A percentile compares a stretch with the other conserved stretches of the same genome.
phyloP scores from a whole-genome alignment of 2,797 vertebrate species.

The Nyctibius grandis region DNA sequence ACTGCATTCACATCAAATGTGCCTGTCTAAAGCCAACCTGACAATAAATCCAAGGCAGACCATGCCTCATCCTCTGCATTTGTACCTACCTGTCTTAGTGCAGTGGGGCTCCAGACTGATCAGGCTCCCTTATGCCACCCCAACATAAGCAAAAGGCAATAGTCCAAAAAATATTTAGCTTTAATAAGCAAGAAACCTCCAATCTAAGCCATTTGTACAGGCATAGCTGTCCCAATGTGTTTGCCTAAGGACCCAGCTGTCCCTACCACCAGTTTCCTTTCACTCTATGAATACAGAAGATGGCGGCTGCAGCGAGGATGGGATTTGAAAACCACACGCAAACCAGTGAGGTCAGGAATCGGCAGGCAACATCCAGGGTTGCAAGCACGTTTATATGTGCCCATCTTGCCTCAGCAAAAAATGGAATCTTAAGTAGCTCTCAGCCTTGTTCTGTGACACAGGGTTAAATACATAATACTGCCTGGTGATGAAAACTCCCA shows the following conservation, averaged over 20 bases:
- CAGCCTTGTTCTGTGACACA: not conserved
- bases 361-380: not conserved
- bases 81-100: no score
- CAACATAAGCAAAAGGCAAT: not conserved
- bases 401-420: not conserved
- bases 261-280: not conserved
- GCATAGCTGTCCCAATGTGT: not conserved
- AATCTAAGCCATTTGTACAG: not conserved
- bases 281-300: not conserved
- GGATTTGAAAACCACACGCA: not conserved
- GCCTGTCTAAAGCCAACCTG: not conserved
- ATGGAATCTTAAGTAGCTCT: not conserved
- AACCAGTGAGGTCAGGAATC: not conserved
- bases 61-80: not conserved
- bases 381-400: not conserved
- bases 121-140: not conserved
- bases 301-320: accelerated
- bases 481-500: not conserved
- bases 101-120: not conserved
- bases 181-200: not conserved
- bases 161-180: not conserved
- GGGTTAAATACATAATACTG: not conserved
- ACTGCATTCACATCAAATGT: not conserved
- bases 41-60: not conserved
- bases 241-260: not conserved